Evolutionary conservation across 2,113 vertebrate genomes (phyloP), one percentile per base, ranked within the genome.

Genomic region (Plestiodon gilberti): DNA sequence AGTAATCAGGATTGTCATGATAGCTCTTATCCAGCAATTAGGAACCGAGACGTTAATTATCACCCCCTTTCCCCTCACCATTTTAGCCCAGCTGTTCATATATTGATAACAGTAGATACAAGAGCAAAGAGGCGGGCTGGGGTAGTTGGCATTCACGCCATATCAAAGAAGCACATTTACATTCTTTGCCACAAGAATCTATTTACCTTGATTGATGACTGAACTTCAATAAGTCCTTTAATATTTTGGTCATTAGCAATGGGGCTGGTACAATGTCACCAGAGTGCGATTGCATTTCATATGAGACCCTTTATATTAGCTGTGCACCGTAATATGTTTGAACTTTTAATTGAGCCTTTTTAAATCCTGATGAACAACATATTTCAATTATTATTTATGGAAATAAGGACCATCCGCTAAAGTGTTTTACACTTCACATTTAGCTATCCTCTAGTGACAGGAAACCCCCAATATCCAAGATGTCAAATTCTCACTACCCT

Each of bases 131-230:
- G 78, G 81, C 0, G 0, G 90, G 84, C 59, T 38, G 35, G 52
- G 67, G 28, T 92, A 91, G 84, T 92, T 94, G 86, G 83, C 89
- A 95, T 94, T 93, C 92, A 89, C 0, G 1, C 55, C 78, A 77
- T 90, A 94, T 90, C 88, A 95, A 93, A 94, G 90, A 74, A 89
- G 88, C 0, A 0, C 82, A 93, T 93, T 93, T 93, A 92, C 87
- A 94, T 92, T 91, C 93, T 90, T 93, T 88, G 88, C 91, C 89
- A 93, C 90, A 90, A 94, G 89, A 94, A 93, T 93, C 92, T 92
- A 92, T 94, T 95, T 94, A 94, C 91, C 92, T 93, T 94, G 93
- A 95, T 82, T 95, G 95, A 95, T 93, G 90, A 94, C 70, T 94
- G 93, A 95, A 92, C 91, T 92, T 95, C 94, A 95, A 2, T 95